phyloP scores from a whole-genome alignment of 1,140 invertebrate species.

The Drosophila tsacasi region DNA sequence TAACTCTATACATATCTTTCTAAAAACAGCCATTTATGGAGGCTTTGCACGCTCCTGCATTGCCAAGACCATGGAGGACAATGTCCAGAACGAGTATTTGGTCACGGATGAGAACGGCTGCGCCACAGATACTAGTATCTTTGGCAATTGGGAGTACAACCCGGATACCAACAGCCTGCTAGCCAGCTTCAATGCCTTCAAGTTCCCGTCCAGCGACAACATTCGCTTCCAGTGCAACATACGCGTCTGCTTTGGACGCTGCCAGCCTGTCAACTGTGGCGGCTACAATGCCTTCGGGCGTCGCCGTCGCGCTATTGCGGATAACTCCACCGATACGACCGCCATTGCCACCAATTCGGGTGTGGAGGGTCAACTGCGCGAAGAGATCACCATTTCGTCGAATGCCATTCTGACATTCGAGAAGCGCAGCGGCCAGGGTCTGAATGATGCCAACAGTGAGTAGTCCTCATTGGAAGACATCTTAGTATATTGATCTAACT shows the following conservation, averaged over 20 bases:
- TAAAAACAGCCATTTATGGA: slow-evolving; percentile 93
- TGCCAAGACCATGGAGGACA: slow-evolving; percentile 96
- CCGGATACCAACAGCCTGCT: slow-evolving; percentile 92
- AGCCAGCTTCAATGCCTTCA: slow-evolving; percentile 97
- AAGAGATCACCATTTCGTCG: slow-evolving; percentile 96
- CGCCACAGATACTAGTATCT: slow-evolving; percentile 95
- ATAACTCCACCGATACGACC: slow-evolving; percentile 87
- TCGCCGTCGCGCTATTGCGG: slow-evolving; percentile 88
- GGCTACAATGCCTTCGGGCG: slow-evolving; percentile 95
- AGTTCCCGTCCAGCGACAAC: slow-evolving; percentile 97
- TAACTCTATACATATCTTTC: not conserved
- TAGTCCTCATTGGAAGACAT: not conserved
- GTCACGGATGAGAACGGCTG: slow-evolving; percentile 98
- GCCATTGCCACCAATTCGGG: slow-evolving; percentile 79
- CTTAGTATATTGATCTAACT: not conserved
- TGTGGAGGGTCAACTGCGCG: slow-evolving; percentile 93
- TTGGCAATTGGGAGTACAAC: slow-evolving; percentile 96
- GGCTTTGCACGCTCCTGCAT: slow-evolving; percentile 97
- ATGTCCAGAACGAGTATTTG: slow-evolving; percentile 95
- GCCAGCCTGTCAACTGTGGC: slow-evolving; percentile 97
- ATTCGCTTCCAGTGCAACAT: slow-evolving; percentile 98
- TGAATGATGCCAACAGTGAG: slow-evolving; percentile 90
- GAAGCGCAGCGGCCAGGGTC: slow-evolving; percentile 89
- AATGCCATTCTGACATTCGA: slow-evolving; percentile 96
- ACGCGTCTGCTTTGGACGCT: slow-evolving; percentile 96